Percentiles rank a stretch among this genome's conserved stretches.
Conservation (phyloP, 2,797 vertebrate genomes). For the Antennarius maculatus region DNA sequence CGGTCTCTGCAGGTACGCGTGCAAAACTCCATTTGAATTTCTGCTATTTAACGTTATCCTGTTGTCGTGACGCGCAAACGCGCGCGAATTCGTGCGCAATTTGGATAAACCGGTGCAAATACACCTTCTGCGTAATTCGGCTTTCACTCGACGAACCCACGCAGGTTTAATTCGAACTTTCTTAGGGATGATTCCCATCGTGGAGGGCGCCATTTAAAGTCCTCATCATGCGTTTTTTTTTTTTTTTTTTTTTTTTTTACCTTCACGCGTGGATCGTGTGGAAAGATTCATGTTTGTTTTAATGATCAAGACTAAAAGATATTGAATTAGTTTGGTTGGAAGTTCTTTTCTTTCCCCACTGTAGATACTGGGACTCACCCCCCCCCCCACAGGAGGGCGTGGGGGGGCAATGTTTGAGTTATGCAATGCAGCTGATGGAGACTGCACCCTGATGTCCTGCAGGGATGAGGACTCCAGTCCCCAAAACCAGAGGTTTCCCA, state of each 20-base stretch:
- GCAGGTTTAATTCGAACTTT: neutral
- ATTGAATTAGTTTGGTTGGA: neutral
- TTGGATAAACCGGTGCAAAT: neutral
- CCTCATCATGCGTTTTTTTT: neutral
- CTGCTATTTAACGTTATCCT: neutral
- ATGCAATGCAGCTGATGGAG: slow-evolving; percentile 20
- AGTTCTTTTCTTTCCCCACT: neutral
- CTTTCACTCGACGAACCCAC: neutral
- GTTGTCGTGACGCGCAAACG: neutral
- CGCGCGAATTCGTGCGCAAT: rapidly evolving
- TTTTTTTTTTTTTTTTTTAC: neutral
- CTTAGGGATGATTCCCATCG: neutral
- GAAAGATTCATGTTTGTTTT: neutral
- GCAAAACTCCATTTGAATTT: neutral
- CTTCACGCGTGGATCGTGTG: neutral
- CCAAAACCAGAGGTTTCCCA: too few species aligned
- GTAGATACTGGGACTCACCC: neutral
- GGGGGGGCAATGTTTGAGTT: neutral
- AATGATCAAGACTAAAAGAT: too few species aligned
- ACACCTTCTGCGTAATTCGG: neutral
- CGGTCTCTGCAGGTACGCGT: too few species aligned
- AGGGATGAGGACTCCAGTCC: neutral
- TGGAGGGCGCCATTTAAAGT: neutral
- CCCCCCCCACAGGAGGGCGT: too few species aligned
- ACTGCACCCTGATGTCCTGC: too few species aligned